Evolutionary conservation across 2,888 invertebrate species (phyloP).

Genomic region (Conops quadrifasciatus): DNA sequence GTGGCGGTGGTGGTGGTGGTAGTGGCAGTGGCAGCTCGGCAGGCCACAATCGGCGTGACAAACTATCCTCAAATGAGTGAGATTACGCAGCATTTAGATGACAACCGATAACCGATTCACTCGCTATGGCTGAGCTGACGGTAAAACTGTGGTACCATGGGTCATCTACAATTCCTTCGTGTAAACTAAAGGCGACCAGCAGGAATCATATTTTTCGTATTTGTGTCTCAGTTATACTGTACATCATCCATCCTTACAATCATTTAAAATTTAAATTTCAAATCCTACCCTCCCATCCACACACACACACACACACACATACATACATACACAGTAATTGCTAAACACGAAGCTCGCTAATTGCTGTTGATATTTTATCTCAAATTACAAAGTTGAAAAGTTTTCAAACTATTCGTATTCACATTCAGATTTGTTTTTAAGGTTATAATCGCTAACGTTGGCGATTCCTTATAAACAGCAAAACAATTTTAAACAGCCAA

Average conservation of each 20-base stretch:
- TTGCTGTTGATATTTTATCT: neutral
- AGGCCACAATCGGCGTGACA: conserved; percentile 15
- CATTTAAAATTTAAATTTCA: neutral
- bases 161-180: too few species aligned
- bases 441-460: too few species aligned
- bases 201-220: too few species aligned
- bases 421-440: conserved; percentile 3
- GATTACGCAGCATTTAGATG: too few species aligned
- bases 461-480: too few species aligned
- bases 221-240: too few species aligned
- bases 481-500: conserved; percentile 28
- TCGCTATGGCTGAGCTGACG: neutral
- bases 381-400: neutral
- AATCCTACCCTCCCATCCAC: neutral
- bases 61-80: conserved; percentile 19
- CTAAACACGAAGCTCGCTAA: neutral
- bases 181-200: too few species aligned
- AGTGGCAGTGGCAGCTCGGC: neutral
- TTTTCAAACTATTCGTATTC: neutral
- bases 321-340: neutral
- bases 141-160: too few species aligned
- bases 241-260: conserved; percentile 1
- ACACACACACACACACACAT: neutral
- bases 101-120: neutral
- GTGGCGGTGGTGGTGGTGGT: conserved; percentile 10